Percentiles rank a stretch among this genome's conserved stretches.
Conservation (phyloP, 2,113 vertebrate genomes). For the Eubucco bourcierii region DNA sequence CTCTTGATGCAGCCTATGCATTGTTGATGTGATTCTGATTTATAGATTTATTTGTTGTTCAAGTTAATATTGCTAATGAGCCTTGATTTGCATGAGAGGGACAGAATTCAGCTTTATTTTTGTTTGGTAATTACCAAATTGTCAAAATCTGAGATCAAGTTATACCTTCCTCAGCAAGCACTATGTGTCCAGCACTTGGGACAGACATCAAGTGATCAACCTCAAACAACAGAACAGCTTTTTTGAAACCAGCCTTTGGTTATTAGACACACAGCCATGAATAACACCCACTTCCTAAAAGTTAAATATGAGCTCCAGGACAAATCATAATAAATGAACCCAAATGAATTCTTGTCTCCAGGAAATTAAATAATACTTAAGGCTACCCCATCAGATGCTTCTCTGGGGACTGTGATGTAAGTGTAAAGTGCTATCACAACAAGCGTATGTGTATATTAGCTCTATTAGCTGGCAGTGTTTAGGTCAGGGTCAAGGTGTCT, state of each 20-base stretch:
- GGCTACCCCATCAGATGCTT: background rate
- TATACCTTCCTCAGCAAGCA: slow-evolving; percentile 13
- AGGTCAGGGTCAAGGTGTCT: background rate
- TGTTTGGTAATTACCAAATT: slow-evolving; percentile 23
- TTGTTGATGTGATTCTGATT: background rate
- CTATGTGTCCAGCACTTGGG: slow-evolving; percentile 48
- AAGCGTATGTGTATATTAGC: background rate
- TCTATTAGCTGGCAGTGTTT: background rate
- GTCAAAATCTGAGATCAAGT: background rate
- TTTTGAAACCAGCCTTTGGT: slow-evolving; percentile 1
- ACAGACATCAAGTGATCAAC: slow-evolving; percentile 13
- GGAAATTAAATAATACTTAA: slow-evolving; percentile 33
- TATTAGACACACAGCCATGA: slow-evolving; percentile 22
- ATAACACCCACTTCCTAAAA: slow-evolving; percentile 16
- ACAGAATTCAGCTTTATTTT: slow-evolving; percentile 22
- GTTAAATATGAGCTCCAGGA: slow-evolving; percentile 5
- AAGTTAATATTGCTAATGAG: background rate
- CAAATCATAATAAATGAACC: slow-evolving; percentile 35
- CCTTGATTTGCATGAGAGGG: background rate
- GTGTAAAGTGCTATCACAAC: slow-evolving; percentile 44
- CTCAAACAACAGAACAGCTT: slow-evolving; percentile 13
- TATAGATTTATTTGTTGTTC: slow-evolving; percentile 1
- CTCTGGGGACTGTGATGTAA: slow-evolving; percentile 54
- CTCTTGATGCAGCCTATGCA: no score
- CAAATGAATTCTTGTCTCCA: slow-evolving; percentile 34